phyloP scores from a whole-genome alignment of 2,113 vertebrate species.

The Periophthalmodon schlosseri region DNA sequence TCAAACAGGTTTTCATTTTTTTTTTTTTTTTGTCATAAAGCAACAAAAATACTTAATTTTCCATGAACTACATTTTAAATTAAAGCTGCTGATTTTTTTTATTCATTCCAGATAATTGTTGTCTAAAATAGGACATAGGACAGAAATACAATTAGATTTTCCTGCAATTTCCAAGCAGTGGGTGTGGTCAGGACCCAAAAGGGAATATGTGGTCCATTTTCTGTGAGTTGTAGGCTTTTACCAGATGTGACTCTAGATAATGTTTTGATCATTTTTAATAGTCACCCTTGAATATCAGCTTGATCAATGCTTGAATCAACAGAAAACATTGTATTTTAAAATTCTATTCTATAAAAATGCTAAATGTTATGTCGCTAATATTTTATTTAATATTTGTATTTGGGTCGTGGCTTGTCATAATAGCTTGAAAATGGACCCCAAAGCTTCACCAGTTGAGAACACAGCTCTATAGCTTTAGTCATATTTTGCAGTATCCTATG shows the following conservation, averaged over 20 bases:
- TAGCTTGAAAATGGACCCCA: neutral
- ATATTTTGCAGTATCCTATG: conserved; percentile 5
- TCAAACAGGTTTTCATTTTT: neutral
- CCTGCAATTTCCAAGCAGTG: too few relatives aligned
- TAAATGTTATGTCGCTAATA: too few relatives aligned
- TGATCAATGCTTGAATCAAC: neutral
- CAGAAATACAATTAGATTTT: neutral
- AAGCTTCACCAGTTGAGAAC: neutral
- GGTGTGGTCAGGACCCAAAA: too few relatives aligned
- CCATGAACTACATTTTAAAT: neutral
- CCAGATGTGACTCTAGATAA: too few relatives aligned
- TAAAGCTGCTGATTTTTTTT: neutral
- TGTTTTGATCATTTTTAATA: too few relatives aligned
- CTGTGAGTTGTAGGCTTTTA: too few relatives aligned
- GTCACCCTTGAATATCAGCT: too few relatives aligned
- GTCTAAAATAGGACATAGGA: neutral
- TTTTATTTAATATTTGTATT: neutral
- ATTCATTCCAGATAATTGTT: neutral
- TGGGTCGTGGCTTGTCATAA: neutral
- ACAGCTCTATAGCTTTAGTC: too few relatives aligned
- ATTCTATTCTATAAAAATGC: too few relatives aligned
- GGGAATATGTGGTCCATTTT: too few relatives aligned
- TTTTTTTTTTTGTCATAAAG: neutral
- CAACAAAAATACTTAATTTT: neutral
- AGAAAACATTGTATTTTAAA: too few relatives aligned